Evolutionary conservation across 2,797 vertebrate genomes (phyloP).

Genomic region (Xiphorhynchus erythropygius): DNA sequence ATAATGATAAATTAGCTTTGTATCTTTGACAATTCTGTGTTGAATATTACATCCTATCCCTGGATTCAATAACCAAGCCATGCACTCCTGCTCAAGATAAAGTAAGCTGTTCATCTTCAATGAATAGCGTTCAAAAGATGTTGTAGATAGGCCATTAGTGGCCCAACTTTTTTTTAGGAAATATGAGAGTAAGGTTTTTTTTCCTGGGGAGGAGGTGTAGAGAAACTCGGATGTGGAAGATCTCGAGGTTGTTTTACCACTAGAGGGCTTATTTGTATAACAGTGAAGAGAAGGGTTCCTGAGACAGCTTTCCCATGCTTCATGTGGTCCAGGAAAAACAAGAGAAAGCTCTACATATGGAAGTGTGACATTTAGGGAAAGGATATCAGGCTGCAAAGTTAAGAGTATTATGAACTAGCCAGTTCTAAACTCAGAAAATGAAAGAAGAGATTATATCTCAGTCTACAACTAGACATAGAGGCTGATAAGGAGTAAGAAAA

Average conservation of each 20-base stretch:
- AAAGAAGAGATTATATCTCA: neutral
- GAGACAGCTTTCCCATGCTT: neutral
- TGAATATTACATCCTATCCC: neutral
- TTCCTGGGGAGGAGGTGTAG: neutral
- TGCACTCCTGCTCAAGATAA: neutral
- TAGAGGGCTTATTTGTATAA: conserved; percentile 61
- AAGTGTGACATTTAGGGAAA: neutral
- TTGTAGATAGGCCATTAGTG: neutral
- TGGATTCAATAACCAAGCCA: neutral
- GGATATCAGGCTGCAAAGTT: neutral
- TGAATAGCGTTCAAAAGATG: neutral
- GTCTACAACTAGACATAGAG: neutral
- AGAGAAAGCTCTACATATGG: neutral
- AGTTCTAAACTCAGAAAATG: neutral
- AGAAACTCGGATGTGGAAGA: neutral
- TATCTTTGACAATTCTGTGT: neutral
- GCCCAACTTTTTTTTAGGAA: neutral
- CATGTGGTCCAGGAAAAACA: neutral
- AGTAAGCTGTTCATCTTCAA: neutral
- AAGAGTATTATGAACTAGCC: neutral
- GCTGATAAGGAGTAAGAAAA: neutral
- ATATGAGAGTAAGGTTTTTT: neutral
- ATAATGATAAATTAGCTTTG: neutral
- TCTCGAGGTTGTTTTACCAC: neutral
- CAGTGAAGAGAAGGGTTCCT: neutral